Conservation (phyloP, 2,888 invertebrate genomes). For the Galeopsomyia nigrocyanea region DNA sequence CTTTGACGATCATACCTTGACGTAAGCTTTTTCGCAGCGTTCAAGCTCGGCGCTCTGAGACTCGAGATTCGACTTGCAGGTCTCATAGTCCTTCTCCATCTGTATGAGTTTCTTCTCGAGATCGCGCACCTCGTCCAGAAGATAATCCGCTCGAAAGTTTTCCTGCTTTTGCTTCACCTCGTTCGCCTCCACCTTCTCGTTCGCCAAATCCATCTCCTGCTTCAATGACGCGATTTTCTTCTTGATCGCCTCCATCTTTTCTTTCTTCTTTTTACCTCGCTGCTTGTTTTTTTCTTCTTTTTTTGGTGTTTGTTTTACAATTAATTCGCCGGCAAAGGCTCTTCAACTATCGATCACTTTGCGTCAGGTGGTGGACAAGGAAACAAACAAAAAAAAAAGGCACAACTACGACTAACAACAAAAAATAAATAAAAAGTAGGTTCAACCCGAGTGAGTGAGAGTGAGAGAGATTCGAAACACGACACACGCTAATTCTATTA, state of each 20-base stretch:
- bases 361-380: background rate
- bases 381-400: too few relatives aligned
- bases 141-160: constrained; percentile 69
- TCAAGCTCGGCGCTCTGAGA: constrained; percentile 94
- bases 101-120: constrained; percentile 95
- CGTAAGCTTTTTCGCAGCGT: constrained; percentile 91
- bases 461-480: too few relatives aligned
- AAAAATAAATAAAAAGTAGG: too few relatives aligned
- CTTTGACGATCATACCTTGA: constrained; percentile 73
- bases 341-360: constrained; percentile 6
- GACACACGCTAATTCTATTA: too few relatives aligned
- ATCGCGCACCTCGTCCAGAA: constrained; percentile 93
- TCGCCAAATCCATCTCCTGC: constrained; percentile 79
- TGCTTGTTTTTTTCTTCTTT: background rate
- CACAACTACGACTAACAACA: too few relatives aligned
- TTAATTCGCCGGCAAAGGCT: background rate
- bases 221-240: constrained; percentile 83
- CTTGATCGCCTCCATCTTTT: constrained; percentile 80
- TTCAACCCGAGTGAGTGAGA: too few relatives aligned
- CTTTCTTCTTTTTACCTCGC: background rate
- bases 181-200: constrained; percentile 76
- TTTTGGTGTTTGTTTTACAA: background rate
- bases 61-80: constrained; percentile 89
- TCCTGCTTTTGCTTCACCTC: constrained; percentile 75
- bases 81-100: constrained; percentile 91